Conservation (phyloP, 2,797 vertebrate species). For the Cheracebus regulus region DNA sequence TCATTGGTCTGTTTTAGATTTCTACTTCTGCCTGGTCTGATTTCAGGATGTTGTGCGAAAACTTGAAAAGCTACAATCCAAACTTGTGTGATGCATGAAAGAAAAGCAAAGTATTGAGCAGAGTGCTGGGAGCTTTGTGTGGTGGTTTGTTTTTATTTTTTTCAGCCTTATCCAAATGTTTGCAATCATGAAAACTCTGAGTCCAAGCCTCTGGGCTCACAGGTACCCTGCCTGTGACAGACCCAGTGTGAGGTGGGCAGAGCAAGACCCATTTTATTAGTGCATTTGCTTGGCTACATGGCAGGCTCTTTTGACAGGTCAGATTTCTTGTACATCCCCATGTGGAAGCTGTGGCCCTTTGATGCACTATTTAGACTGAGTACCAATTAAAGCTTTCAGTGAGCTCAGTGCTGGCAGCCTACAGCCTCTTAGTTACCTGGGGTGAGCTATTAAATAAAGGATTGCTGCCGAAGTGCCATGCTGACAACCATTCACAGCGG, state of each 20-base stretch:
- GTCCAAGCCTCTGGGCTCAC: not conserved
- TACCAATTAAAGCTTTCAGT: constrained; percentile 82
- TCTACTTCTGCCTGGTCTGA: no score
- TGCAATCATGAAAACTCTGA: not conserved
- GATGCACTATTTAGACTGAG: constrained; percentile 81
- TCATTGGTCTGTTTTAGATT: no score
- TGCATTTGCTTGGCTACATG: constrained; percentile 48
- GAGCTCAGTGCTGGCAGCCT: constrained; percentile 49
- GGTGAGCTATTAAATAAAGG: constrained; percentile 69
- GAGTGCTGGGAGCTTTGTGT: not conserved
- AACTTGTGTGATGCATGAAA: not conserved
- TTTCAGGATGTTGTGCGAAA: not conserved
- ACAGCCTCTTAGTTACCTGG: constrained; percentile 32
- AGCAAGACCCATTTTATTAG: constrained; percentile 72
- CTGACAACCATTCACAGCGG: not conserved
- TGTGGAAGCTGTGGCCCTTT: constrained; percentile 75
- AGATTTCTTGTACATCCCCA: constrained; percentile 61
- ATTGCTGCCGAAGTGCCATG: constrained; percentile 11
- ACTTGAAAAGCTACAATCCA: not conserved
- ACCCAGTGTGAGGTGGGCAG: not conserved
- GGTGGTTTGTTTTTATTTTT: not conserved
- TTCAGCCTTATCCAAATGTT: not conserved
- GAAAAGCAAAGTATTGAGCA: not conserved
- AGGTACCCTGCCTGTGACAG: constrained; percentile 9
- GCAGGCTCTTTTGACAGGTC: constrained; percentile 65